Conservation (phyloP, 2,888 invertebrate genomes). For the Sceliomorpha sp. region DNA sequence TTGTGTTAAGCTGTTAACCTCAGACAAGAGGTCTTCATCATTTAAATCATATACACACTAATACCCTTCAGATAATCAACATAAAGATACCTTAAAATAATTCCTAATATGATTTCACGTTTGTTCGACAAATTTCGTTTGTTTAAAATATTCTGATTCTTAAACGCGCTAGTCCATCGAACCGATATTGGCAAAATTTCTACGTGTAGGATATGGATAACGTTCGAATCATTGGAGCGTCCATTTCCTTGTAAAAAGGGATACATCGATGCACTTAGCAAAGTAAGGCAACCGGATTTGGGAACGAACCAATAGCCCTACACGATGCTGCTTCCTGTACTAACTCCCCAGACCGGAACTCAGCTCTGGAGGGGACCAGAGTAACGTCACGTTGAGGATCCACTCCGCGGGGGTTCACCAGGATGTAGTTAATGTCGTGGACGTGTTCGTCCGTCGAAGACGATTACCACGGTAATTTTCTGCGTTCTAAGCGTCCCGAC, state of each 20-base stretch:
- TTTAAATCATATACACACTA: too few species aligned
- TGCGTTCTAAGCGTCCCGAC: slow-evolving; percentile 54
- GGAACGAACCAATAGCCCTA: slow-evolving; percentile 52
- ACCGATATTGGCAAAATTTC: slow-evolving; percentile 26
- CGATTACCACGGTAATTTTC: slow-evolving; percentile 68
- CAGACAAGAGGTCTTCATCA: too few species aligned
- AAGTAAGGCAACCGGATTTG: slow-evolving; percentile 51
- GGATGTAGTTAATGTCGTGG: slow-evolving; percentile 53
- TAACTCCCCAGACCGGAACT: slow-evolving; percentile 48
- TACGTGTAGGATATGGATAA: slow-evolving; percentile 27
- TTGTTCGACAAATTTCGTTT: too few species aligned
- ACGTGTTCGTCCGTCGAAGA: slow-evolving; percentile 57
- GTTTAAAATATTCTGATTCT: too few species aligned
- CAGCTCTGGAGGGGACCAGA: slow-evolving; percentile 39
- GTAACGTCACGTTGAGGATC: slow-evolving; percentile 38
- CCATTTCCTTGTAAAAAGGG: slow-evolving; percentile 46
- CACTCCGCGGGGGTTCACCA: slow-evolving; percentile 52
- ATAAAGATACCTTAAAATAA: too few species aligned
- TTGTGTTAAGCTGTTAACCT: too few species aligned
- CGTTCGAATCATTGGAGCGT: slow-evolving; percentile 48
- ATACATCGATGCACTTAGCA: slow-evolving; percentile 42
- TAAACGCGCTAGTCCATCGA: slow-evolving; percentile 19
- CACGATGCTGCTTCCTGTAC: slow-evolving; percentile 53
- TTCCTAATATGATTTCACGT: too few species aligned
- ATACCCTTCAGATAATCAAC: too few species aligned